phyloP scores from a whole-genome alignment of 2,888 invertebrate genomes.

The Synergus itoensis region DNA sequence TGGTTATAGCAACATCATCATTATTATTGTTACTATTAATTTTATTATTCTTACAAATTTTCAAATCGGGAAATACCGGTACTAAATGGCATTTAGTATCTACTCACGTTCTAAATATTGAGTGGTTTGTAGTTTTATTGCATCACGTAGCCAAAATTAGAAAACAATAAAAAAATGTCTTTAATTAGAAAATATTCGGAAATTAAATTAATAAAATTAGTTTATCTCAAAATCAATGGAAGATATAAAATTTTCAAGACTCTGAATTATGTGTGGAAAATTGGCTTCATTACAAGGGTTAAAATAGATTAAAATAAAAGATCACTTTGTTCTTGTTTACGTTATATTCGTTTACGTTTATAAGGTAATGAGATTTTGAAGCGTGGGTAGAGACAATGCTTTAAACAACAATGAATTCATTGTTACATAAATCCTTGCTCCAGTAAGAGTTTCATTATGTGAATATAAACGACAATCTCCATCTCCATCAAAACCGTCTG shows the following conservation, averaged over 20 bases:
- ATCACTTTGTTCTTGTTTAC: neutral
- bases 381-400: constrained; percentile 15
- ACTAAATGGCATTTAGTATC: too few species aligned
- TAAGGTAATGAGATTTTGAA: constrained; percentile 31
- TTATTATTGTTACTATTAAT: too few species aligned
- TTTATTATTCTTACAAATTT: too few species aligned
- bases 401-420: constrained; percentile 31
- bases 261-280: too few species aligned
- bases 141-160: neutral
- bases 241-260: too few species aligned
- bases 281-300: neutral
- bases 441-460: constrained; percentile 25
- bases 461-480: constrained; percentile 28
- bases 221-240: too few species aligned
- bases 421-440: constrained; percentile 39
- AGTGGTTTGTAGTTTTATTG: too few species aligned
- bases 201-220: too few species aligned
- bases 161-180: neutral
- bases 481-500: constrained; percentile 16
- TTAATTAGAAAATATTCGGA: neutral
- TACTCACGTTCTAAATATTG: too few species aligned
- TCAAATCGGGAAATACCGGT: too few species aligned
- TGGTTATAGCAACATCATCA: too few species aligned
- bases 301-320: constrained; percentile 14
- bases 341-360: constrained; percentile 3